phyloP scores from a whole-genome alignment of 2,113 vertebrate genomes.

The Semicossyphus pulcher region DNA sequence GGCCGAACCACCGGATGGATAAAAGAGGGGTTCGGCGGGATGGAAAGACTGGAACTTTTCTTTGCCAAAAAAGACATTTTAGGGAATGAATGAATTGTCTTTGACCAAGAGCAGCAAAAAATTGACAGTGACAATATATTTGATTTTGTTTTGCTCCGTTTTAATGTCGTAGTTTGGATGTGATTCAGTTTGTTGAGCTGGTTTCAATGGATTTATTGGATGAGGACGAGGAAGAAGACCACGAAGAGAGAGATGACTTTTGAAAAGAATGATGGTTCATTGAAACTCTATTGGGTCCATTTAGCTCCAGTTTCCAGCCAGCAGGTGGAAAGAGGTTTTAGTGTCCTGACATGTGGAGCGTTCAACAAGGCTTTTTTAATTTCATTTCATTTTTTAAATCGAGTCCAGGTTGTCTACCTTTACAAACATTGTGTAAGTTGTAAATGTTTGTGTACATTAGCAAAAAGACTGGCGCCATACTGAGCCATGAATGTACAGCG shows the following conservation, averaged over 20 bases:
- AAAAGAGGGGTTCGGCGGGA: neutral
- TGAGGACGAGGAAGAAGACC: slow-evolving; percentile 1
- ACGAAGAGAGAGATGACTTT: neutral
- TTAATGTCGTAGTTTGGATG: slow-evolving; percentile 48
- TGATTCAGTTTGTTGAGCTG: slow-evolving; percentile 62
- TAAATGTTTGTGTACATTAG: slow-evolving; percentile 74
- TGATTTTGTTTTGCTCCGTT: slow-evolving; percentile 54
- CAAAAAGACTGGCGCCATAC: slow-evolving; percentile 64
- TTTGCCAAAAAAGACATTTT: slow-evolving; percentile 67
- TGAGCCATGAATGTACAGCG: slow-evolving; percentile 73
- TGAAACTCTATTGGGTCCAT: slow-evolving; percentile 36
- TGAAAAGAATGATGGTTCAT: neutral
- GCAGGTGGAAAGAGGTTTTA: slow-evolving; percentile 15
- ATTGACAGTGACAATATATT: slow-evolving; percentile 37
- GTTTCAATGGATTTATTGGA: slow-evolving; percentile 53
- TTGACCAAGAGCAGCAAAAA: slow-evolving; percentile 55
- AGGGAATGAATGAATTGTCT: slow-evolving; percentile 59
- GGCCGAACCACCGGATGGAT: slow-evolving; percentile 31
- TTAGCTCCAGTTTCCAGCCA: slow-evolving; percentile 43
- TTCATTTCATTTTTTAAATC: slow-evolving; percentile 41
- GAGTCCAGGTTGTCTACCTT: slow-evolving; percentile 33
- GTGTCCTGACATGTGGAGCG: slow-evolving; percentile 31
- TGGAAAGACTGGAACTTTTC: slow-evolving; percentile 34
- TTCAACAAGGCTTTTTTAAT: slow-evolving; percentile 43
- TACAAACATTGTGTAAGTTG: slow-evolving; percentile 57